Conservation (phyloP, 2,797 vertebrate genomes). For the Galago senegalensis region DNA sequence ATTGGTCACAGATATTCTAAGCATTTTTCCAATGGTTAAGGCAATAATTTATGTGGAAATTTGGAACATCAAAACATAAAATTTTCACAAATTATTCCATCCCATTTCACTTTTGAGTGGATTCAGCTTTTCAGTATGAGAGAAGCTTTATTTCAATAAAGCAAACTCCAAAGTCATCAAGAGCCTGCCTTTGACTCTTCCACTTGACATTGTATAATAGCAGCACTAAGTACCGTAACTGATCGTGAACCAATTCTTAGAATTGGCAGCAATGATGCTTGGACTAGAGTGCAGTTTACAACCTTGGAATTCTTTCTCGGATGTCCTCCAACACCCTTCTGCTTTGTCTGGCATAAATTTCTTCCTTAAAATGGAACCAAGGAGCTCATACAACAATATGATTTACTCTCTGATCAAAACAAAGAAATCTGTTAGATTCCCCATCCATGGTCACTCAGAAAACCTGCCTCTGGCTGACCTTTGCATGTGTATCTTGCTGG, state of each 20-base stretch:
- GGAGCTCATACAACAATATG: slow-evolving; percentile 68
- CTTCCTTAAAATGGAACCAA: slow-evolving; percentile 72
- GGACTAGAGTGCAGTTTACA: slow-evolving; percentile 82
- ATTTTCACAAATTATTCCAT: background rate
- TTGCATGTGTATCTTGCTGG: slow-evolving; percentile 64
- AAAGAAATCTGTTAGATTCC: slow-evolving; percentile 66
- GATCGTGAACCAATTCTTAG: slow-evolving; percentile 79
- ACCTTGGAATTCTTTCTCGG: slow-evolving; percentile 79
- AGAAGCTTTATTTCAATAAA: slow-evolving; percentile 66
- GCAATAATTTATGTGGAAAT: slow-evolving; percentile 57
- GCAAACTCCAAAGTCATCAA: slow-evolving; percentile 55
- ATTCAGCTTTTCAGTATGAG: slow-evolving; percentile 63
- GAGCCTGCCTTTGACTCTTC: slow-evolving; percentile 50
- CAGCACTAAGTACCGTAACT: slow-evolving; percentile 75
- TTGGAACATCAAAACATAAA: slow-evolving; percentile 44
- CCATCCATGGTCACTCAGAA: slow-evolving; percentile 70
- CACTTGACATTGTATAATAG: slow-evolving; percentile 59
- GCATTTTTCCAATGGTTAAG: slow-evolving; percentile 67
- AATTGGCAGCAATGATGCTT: slow-evolving; percentile 81
- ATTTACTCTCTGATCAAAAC: slow-evolving; percentile 75
- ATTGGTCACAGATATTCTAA: slow-evolving; percentile 55
- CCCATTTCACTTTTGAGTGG: slow-evolving; percentile 66
- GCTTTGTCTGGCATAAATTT: slow-evolving; percentile 79
- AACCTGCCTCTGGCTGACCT: slow-evolving; percentile 73
- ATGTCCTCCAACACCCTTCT: slow-evolving; percentile 78